Conservation (phyloP, 2,888 invertebrate genomes). For the Xanthorhoe spadicearia region DNA sequence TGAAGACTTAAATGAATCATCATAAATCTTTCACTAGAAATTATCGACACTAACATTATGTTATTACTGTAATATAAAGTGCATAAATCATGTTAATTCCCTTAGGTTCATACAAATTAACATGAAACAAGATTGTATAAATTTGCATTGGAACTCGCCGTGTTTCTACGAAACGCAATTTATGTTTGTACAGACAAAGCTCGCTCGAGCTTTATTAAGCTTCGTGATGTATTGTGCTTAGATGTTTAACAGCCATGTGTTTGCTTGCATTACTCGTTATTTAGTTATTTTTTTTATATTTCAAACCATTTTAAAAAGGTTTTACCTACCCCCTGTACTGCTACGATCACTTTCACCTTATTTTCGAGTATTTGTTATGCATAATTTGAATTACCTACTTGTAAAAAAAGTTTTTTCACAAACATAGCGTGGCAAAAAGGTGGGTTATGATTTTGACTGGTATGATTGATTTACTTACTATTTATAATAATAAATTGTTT, state of each 20-base stretch:
- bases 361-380: too few species aligned
- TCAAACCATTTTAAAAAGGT: background rate
- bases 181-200: conserved; percentile 46
- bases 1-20: too few species aligned
- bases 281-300: background rate
- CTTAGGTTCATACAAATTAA: conserved; percentile 36
- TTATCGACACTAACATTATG: conserved; percentile 14
- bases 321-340: background rate
- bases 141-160: conserved; percentile 26
- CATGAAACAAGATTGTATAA: conserved; percentile 37
- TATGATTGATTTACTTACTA: too few species aligned
- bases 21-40: background rate
- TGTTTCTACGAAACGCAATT: conserved; percentile 65
- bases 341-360: too few species aligned
- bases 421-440: too few species aligned
- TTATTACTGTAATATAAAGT: conserved; percentile 12
- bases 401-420: too few species aligned
- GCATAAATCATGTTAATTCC: conserved; percentile 23
- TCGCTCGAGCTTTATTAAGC: conserved; percentile 43
- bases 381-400: too few species aligned
- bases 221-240: conserved; percentile 38
- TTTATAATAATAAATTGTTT: too few species aligned
- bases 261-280: conserved; percentile 8
- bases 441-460: too few species aligned
- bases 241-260: conserved; percentile 21